These are phyloP conservation scores for Busseola fusca DNA, from an alignment of 2,888 invertebrate genomes.

Conservation along the genomic window DNA sequence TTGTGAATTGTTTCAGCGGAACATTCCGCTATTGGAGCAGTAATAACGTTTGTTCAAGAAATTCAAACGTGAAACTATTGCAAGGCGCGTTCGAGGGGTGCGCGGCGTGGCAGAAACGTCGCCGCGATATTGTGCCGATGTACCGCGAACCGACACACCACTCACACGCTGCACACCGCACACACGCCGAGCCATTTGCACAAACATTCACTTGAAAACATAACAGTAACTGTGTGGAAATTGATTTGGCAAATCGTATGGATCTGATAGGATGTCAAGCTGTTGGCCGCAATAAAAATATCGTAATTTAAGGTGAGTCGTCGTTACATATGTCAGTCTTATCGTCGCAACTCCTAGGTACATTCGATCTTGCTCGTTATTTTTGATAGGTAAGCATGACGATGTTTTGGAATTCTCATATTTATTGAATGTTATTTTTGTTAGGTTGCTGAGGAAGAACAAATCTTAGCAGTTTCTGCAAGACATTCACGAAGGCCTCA, in stretches of 20 bases:
- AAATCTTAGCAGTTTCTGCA: background rate
- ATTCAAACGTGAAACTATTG: slow-evolving; percentile 86
- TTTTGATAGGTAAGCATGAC: slow-evolving; percentile 55
- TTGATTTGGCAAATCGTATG: slow-evolving; percentile 58
- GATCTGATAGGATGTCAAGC: slow-evolving; percentile 58
- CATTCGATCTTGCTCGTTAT: slow-evolving; percentile 62
- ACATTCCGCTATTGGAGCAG: slow-evolving; percentile 82
- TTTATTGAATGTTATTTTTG: slow-evolving; percentile 12
- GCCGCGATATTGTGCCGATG: slow-evolving; percentile 39
- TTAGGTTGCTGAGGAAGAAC: background rate
- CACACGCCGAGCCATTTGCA: slow-evolving; percentile 60
- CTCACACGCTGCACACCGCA: slow-evolving; percentile 14
- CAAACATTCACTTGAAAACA: slow-evolving; percentile 69
- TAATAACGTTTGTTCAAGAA: slow-evolving; percentile 87
- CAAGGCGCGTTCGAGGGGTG: slow-evolving; percentile 68
- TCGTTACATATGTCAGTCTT: slow-evolving; percentile 49
- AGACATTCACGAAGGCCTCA: slow-evolving; percentile 10
- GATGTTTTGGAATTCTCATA: slow-evolving; percentile 41
- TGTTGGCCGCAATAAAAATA: slow-evolving; percentile 58
- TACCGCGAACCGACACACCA: slow-evolving; percentile 25
- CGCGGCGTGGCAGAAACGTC: slow-evolving; percentile 73
- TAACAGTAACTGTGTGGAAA: slow-evolving; percentile 59
- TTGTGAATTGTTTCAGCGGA: slow-evolving; percentile 85
- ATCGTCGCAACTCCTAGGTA: slow-evolving; percentile 43
- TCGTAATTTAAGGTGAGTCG: slow-evolving; percentile 54